Evolutionary conservation across 2,113 vertebrate species (phyloP).

Genomic region (Gavialis gangeticus): DNA sequence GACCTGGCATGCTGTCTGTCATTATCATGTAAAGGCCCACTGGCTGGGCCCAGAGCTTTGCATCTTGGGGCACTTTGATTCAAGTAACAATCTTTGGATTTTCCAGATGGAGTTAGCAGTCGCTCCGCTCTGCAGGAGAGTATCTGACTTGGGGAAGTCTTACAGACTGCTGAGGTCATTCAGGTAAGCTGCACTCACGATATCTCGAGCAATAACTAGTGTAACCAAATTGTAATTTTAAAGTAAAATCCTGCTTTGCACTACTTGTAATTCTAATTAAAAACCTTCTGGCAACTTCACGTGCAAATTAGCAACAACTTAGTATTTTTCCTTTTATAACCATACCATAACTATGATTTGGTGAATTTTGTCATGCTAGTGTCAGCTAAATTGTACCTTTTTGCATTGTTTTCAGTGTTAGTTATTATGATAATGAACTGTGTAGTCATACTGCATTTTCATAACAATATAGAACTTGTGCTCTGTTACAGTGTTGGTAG

Average conservation of each 20-base stretch:
- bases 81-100: neutral
- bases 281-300: constrained; percentile 55
- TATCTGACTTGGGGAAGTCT: constrained; percentile 93
- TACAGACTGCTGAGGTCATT: constrained; percentile 96
- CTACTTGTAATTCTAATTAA: constrained; percentile 40
- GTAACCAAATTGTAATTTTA: constrained; percentile 3
- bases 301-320: constrained; percentile 51
- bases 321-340: constrained; percentile 56
- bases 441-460: constrained; percentile 18
- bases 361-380: constrained; percentile 70
- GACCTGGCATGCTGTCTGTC: neutral
- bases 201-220: neutral
- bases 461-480: neutral
- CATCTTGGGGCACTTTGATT: neutral
- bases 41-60: neutral
- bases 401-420: constrained; percentile 54
- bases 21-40: neutral
- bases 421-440: constrained; percentile 45
- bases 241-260: constrained; percentile 22
- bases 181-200: constrained; percentile 81
- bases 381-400: constrained; percentile 49
- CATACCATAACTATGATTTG: constrained; percentile 51
- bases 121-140: constrained; percentile 92
- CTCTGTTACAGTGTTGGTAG: neutral
- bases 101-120: constrained; percentile 96